A percentile compares a stretch with the other conserved stretches of the same genome.
Conservation (phyloP, 2,888 invertebrate species). For the Lithophane semibrunnea region DNA sequence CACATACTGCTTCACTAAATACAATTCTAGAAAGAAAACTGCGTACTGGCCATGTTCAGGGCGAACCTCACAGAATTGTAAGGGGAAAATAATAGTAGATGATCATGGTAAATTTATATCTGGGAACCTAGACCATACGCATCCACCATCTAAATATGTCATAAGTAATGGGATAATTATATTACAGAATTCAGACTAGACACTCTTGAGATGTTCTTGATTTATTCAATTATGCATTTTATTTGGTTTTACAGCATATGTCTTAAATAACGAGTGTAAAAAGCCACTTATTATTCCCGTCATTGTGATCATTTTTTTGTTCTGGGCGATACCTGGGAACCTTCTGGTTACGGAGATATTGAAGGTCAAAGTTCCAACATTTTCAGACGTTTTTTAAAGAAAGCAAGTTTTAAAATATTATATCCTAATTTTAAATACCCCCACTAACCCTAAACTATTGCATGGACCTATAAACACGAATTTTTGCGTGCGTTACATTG, state of each 20-base stretch:
- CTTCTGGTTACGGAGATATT: no score
- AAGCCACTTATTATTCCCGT: no score
- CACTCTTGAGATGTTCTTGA: no score
- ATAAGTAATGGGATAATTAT: neutral
- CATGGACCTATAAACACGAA: no score
- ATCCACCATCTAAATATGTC: conserved; percentile 10
- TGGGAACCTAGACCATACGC: neutral
- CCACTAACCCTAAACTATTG: no score
- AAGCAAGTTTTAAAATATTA: no score
- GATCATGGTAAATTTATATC: neutral
- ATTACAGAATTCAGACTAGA: neutral
- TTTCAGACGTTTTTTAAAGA: no score
- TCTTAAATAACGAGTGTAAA: neutral
- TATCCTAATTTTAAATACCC: no score
- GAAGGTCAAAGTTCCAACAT: no score
- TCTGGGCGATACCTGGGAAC: no score
- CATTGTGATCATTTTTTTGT: no score
- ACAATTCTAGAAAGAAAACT: neutral
- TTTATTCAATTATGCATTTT: neutral
- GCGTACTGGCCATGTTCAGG: conserved; percentile 23
- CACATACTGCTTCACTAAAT: conserved; percentile 14
- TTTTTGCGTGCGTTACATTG: no score
- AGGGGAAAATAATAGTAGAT: conserved; percentile 1
- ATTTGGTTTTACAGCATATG: neutral
- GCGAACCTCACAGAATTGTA: neutral